phyloP scores from a whole-genome alignment of 2,113 vertebrate genomes.

The Cebus imitator region DNA sequence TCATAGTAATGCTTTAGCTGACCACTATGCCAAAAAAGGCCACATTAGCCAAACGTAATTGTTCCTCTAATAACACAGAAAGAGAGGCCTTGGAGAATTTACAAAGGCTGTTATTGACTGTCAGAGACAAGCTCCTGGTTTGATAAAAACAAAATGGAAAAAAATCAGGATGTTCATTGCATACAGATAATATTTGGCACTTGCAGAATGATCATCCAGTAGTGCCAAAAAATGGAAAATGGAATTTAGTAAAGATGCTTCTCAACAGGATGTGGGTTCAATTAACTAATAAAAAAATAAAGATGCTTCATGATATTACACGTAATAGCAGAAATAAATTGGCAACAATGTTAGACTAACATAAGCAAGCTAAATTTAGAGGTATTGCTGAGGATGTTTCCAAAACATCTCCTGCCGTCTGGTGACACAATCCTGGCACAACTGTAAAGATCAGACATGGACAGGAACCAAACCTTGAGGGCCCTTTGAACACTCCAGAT shows the following conservation, averaged over 20 bases:
- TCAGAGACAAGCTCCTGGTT: slow-evolving; percentile 13
- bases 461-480: not conserved
- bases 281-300: not conserved
- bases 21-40: not conserved
- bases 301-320: not conserved
- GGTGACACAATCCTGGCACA: not conserved
- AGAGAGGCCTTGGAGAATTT: not conserved
- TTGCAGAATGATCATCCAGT: not conserved
- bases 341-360: not conserved
- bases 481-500: not conserved
- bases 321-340: not conserved
- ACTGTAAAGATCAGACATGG: not conserved
- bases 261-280: not conserved
- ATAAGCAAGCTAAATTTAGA: not conserved
- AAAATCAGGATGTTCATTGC: not conserved
- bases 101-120: not conserved
- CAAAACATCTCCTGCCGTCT: not conserved
- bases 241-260: slow-evolving; percentile 17
- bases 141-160: not conserved
- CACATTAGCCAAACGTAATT: slow-evolving; percentile 7
- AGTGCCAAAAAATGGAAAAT: not conserved
- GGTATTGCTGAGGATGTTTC: not conserved
- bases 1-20: not conserved
- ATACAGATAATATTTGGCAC: not conserved
- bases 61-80: not conserved